These are phyloP conservation scores for Pantherophis vulpinus DNA, from an alignment of 2,797 vertebrate genomes.

Conservation along the genomic window DNA sequence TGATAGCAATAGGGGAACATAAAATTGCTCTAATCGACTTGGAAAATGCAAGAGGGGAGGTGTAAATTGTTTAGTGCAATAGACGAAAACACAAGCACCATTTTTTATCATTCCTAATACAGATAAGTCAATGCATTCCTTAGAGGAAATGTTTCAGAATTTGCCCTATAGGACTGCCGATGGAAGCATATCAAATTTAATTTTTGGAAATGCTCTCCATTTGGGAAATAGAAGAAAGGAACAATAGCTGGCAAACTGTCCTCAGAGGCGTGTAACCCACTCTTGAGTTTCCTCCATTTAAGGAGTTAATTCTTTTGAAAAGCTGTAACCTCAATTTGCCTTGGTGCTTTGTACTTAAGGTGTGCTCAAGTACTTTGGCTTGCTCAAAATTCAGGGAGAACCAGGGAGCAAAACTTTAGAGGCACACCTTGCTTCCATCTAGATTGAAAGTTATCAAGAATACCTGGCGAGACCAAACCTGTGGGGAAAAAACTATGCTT, in stretches of 20 bases:
- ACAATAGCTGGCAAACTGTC: not conserved
- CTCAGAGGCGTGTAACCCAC: not conserved
- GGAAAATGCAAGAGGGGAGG: not conserved
- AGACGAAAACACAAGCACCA: not conserved
- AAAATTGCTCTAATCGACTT: not conserved
- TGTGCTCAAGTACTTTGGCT: not conserved
- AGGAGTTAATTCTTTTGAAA: not conserved
- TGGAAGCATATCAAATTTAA: not conserved
- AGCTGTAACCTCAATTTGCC: not conserved
- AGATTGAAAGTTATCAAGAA: not conserved
- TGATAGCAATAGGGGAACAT: not conserved
- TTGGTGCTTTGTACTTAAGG: not conserved
- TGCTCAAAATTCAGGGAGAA: not conserved
- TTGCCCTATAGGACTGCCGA: not conserved
- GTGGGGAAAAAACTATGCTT: not conserved
- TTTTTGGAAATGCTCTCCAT: not conserved
- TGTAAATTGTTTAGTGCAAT: not conserved
- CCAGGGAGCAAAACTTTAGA: not conserved
- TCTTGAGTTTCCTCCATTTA: not conserved
- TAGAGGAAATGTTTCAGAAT: not conserved
- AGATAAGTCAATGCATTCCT: not conserved
- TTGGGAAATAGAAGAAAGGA: not conserved
- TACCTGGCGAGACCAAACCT: not conserved
- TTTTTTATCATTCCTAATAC: not conserved
- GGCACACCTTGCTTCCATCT: not conserved